Percentiles rank a stretch among this genome's conserved stretches.
phyloP scores from a whole-genome alignment of 2,113 vertebrate species.

The Drymodes brunneopygia region DNA sequence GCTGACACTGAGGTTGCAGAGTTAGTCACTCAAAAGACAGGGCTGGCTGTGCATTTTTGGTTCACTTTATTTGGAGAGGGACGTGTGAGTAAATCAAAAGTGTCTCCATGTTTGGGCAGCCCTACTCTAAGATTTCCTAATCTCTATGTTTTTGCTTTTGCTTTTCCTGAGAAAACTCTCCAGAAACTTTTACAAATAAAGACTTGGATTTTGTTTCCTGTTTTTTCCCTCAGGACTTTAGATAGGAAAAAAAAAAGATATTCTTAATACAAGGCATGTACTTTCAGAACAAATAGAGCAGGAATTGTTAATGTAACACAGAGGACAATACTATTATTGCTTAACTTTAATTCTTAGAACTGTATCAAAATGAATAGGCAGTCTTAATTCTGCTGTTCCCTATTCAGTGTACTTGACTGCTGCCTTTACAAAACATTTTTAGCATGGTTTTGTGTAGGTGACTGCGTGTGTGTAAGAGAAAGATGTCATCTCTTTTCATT shows the following conservation, averaged over 20 bases:
- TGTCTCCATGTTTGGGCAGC: not conserved
- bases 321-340: conserved; percentile 24
- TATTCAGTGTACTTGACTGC: not conserved
- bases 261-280: not conserved
- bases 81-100: not conserved
- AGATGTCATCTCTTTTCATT: conserved; percentile 7
- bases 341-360: conserved; percentile 5
- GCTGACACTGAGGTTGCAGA: not conserved
- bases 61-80: not conserved
- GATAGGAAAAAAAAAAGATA: not conserved
- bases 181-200: not conserved
- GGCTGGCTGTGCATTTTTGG: not conserved
- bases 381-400: not conserved
- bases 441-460: conserved; percentile 44
- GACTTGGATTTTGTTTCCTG: not conserved
- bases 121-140: not conserved
- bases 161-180: not conserved
- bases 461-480: conserved; percentile 28
- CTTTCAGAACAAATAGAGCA: not conserved
- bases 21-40: not conserved
- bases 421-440: conserved; percentile 40
- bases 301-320: not conserved
- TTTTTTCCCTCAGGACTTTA: not conserved
- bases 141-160: not conserved
- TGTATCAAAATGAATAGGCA: not conserved